A percentile compares a stretch with the other conserved stretches of the same genome.
These are phyloP conservation scores for Sebastes matsubarae DNA, from an alignment of 2,797 vertebrate genomes.

Conservation along the genomic window DNA sequence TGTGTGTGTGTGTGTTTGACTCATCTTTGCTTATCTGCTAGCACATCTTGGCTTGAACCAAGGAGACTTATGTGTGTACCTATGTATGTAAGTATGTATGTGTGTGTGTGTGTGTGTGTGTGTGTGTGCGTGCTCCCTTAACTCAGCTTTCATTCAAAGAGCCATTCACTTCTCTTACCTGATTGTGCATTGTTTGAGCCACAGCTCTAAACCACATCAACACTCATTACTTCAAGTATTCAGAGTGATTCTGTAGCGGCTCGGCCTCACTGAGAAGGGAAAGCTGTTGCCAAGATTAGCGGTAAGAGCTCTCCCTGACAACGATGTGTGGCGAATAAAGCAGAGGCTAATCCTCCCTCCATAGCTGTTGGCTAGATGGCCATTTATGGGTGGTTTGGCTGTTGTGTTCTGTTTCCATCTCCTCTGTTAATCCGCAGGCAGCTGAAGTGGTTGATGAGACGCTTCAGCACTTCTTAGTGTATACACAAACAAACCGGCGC, in stretches of 20 bases:
- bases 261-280: conserved; percentile 32
- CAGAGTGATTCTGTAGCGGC: conserved; percentile 13
- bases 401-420: conserved; percentile 65
- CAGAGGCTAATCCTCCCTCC: conserved; percentile 67
- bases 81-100: fast-evolving
- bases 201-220: conserved; percentile 24
- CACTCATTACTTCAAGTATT: conserved; percentile 26
- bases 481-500: conserved; percentile 58
- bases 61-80: neutral
- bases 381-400: conserved; percentile 69
- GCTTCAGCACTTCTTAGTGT: conserved; percentile 46
- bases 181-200: conserved; percentile 12
- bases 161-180: conserved; percentile 14
- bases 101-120: too few species aligned
- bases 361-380: conserved; percentile 62
- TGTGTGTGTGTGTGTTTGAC: neutral
- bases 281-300: conserved; percentile 54
- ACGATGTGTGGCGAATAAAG: conserved; percentile 58
- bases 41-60: conserved; percentile 13
- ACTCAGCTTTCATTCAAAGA: conserved; percentile 16
- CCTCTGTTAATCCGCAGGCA: conserved; percentile 65
- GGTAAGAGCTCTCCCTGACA: conserved; percentile 42
- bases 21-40: conserved; percentile 22
- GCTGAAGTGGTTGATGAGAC: conserved; percentile 68
- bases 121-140: neutral